A percentile compares a stretch with the other conserved stretches of the same genome.
phyloP scores from a whole-genome alignment of 2,113 vertebrate genomes.

The Halcyon senegalensis region DNA sequence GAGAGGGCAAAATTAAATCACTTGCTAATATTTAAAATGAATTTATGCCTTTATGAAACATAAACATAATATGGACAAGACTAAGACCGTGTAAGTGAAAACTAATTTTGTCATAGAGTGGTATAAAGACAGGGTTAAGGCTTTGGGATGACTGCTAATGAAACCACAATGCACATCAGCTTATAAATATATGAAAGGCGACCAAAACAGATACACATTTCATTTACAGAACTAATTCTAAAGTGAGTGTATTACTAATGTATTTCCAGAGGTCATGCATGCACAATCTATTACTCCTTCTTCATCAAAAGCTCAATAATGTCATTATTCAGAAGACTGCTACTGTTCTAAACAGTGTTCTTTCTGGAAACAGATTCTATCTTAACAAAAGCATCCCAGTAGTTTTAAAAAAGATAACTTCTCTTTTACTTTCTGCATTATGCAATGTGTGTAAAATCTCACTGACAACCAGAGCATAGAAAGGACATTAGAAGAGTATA shows the following conservation, averaged over 20 bases:
- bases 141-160: not conserved
- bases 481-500: not conserved
- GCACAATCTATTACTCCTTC: not conserved
- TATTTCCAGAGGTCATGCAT: not conserved
- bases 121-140: not conserved
- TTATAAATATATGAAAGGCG: not conserved
- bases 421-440: not conserved
- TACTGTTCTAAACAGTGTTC: rapidly evolving
- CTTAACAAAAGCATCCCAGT: not conserved
- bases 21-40: not conserved
- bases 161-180: not conserved
- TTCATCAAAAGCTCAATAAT: not conserved
- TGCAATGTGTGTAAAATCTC: not conserved
- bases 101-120: not conserved
- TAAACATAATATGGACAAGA: not conserved
- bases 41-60: not conserved
- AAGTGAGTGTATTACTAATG: not conserved
- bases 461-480: not conserved
- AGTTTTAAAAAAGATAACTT: not conserved
- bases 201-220: not conserved
- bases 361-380: not conserved
- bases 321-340: not conserved
- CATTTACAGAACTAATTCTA: not conserved
- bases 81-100: not conserved
- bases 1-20: not conserved